Conservation (phyloP, 2,113 vertebrate genomes). For the Hymenochirus boettgeri region DNA sequence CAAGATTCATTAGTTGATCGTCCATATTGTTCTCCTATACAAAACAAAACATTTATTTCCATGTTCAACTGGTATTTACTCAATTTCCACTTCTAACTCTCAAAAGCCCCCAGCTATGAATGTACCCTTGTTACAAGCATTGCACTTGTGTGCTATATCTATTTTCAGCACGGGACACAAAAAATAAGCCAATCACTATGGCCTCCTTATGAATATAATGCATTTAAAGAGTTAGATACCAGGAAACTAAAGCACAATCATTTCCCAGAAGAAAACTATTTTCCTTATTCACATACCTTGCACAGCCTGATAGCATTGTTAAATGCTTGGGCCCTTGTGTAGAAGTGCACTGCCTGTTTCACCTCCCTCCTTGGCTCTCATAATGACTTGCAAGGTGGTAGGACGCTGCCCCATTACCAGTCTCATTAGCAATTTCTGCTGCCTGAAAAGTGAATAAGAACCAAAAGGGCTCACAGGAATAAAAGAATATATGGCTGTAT, state of each 20-base stretch:
- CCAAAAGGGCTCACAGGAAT: too few species aligned
- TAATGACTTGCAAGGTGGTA: conserved; percentile 92
- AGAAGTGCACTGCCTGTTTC: conserved; percentile 89
- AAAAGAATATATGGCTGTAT: neutral
- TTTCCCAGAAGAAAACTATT: too few species aligned
- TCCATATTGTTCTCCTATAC: conserved; percentile 81
- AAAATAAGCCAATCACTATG: too few species aligned
- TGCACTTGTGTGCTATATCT: too few species aligned
- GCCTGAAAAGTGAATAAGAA: conserved; percentile 65
- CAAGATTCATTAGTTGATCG: conserved; percentile 93
- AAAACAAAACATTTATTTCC: conserved; percentile 45
- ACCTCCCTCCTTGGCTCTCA: conserved; percentile 82
- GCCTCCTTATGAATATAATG: too few species aligned
- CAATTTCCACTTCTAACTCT: too few species aligned
- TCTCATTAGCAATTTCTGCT: conserved; percentile 87
- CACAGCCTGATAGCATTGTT: conserved; percentile 96
- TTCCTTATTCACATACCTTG: conserved; percentile 67
- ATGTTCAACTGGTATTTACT: too few species aligned
- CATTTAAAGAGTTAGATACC: too few species aligned
- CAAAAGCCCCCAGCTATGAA: too few species aligned
- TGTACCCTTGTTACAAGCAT: too few species aligned
- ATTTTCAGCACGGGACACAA: too few species aligned
- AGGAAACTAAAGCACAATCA: too few species aligned
- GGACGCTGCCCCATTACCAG: conserved; percentile 82
- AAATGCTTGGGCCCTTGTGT: conserved; percentile 88